Evolutionary conservation across 2,113 vertebrate genomes (phyloP).

Genomic region (Piliocolobus tephrosceles): DNA sequence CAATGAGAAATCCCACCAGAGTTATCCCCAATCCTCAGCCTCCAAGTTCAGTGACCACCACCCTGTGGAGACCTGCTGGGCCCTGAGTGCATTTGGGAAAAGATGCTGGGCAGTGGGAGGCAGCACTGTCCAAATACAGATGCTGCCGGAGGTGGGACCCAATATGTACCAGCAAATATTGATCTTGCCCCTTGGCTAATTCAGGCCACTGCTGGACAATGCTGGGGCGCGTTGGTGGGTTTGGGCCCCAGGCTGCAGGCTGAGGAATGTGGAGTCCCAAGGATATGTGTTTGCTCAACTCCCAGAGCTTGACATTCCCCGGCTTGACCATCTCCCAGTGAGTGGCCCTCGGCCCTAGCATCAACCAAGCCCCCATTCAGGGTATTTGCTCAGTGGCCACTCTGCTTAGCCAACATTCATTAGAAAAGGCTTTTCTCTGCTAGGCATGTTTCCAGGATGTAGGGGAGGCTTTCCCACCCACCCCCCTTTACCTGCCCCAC

Average conservation of each 20-base stretch:
- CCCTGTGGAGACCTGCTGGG: background rate
- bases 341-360: constrained; percentile 72
- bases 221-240: background rate
- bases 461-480: constrained; percentile 53
- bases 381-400: constrained; percentile 83
- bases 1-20: constrained; percentile 23
- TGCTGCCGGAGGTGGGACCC: constrained; percentile 64
- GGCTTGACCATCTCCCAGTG: constrained; percentile 69
- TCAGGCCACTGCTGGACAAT: constrained; percentile 65
- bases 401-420: constrained; percentile 82
- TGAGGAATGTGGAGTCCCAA: constrained; percentile 75
- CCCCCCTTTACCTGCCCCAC: background rate
- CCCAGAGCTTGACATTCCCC: constrained; percentile 73
- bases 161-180: constrained; percentile 84
- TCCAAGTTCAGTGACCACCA: background rate
- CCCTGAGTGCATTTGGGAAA: background rate
- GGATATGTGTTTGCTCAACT: constrained; percentile 83
- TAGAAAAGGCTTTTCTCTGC: constrained; percentile 82
- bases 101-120: background rate
- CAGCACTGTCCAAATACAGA: constrained; percentile 86
- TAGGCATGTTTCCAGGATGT: constrained; percentile 9
- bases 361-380: constrained; percentile 78
- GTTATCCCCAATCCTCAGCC: background rate
- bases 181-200: constrained; percentile 81
- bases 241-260: constrained; percentile 72